phyloP scores from a whole-genome alignment of 2,113 vertebrate genomes.

The Engraulis encrasicolus region DNA sequence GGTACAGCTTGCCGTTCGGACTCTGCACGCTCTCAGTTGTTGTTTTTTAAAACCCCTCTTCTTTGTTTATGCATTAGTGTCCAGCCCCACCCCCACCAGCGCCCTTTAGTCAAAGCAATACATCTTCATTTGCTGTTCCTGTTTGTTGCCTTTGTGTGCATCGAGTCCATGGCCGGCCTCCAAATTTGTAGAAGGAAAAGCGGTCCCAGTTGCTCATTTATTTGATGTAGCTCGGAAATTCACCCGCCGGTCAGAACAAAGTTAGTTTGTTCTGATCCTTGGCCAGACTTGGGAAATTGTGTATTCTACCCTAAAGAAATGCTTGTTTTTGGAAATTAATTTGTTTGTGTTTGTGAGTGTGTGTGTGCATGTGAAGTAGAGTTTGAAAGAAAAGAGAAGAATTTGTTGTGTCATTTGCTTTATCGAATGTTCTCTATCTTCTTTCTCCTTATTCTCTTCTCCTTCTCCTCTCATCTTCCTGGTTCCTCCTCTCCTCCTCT shows the following conservation, averaged over 20 bases:
- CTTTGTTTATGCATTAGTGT: no score
- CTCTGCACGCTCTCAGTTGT: no score
- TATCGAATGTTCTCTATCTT: not conserved
- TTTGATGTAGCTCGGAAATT: not conserved
- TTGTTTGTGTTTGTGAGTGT: no score
- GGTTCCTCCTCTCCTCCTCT: not conserved
- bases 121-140: not conserved
- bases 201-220: not conserved
- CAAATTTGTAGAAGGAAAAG: not conserved
- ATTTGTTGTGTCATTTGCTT: not conserved
- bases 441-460: not conserved
- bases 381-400: no score
- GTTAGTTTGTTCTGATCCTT: not conserved
- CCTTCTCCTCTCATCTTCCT: not conserved
- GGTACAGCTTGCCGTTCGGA: slow-evolving; percentile 73
- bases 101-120: not conserved
- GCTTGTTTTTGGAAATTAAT: not conserved
- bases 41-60: not conserved
- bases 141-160: no score
- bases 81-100: no score
- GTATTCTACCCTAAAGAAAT: not conserved
- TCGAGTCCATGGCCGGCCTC: not conserved
- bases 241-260: not conserved
- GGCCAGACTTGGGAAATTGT: not conserved
- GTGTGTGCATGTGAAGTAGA: no score